Base-by-base conservation (phyloP, 2,888 invertebrate species). In the Oligia fasciuncula region DNA sequence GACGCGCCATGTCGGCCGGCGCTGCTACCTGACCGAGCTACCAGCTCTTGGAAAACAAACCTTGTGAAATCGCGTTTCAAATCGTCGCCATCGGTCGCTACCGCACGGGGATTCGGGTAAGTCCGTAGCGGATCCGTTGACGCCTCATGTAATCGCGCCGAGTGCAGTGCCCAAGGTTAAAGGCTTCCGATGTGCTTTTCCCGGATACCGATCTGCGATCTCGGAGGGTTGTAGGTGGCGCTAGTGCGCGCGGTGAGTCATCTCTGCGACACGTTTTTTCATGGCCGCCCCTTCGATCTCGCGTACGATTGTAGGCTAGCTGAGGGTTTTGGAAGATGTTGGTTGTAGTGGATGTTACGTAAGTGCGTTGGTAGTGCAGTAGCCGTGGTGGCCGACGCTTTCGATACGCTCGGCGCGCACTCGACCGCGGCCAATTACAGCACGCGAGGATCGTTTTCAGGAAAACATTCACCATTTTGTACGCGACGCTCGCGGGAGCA, bases 391-490 rank as follows among this genome's bases (percentile, higher is more conserved):
- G 93, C 91, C 93, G 92, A 91, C 93, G 94, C 95, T 95, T 96
- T 95, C 96, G 93, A 94, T 91, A 88, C 87, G 86, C 84, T 89
- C 91, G 88, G 91, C 91, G 95, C 92, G 94, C 96, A 93, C 92
- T 95, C 94, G 93, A 93, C 93, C 95, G 95, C 93, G 91, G 90
- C 93, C 93, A 93, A 94, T 94, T 94, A 94, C 94, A 87, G 93
- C 94, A 95, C 95, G 95, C 95, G 93, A 95, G 93, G 93, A 94
- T 92, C 93, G 94, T 92, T 95, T 96, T 95, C 95, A 95, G 95
- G 94, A 94, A 94, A 95, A 95, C 96, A 95, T 95, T 96, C 95
- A 96, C 96, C 95, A 96, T 96, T 96, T 95, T 96, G 94, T 94
- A 90, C 90, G 92, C 93, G 94, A 89, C 91, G 91, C 91, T 94